These are phyloP conservation scores for Phodopus roborovskii DNA, from an alignment of 2,113 vertebrate species.

Conservation along the genomic window DNA sequence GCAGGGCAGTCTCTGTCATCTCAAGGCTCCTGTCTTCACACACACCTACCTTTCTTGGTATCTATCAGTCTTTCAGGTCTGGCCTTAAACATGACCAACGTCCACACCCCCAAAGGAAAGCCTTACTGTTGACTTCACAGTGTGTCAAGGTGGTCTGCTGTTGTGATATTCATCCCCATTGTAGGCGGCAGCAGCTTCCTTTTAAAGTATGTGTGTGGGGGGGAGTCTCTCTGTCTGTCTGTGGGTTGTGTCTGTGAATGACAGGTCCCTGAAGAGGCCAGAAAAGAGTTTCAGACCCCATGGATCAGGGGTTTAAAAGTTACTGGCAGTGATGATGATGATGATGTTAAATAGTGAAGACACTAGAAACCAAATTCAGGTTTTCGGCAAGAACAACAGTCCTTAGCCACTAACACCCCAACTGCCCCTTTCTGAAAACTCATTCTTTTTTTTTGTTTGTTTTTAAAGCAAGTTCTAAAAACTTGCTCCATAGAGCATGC, in stretches of 20 bases:
- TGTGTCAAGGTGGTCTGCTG: not conserved
- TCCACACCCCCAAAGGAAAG: not conserved
- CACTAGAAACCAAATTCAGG: not conserved
- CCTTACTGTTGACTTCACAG: not conserved
- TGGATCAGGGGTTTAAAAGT: not conserved
- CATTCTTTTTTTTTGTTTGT: not conserved
- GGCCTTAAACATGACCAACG: not conserved
- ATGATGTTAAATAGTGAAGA: not conserved
- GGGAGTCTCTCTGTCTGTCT: not conserved
- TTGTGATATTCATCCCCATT: no score
- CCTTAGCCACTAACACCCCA: not conserved
- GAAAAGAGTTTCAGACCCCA: not conserved
- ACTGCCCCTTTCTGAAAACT: not conserved
- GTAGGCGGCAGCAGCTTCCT: not conserved
- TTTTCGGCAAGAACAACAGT: not conserved
- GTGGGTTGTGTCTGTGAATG: not conserved
- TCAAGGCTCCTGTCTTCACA: not conserved
- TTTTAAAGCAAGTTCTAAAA: not conserved
- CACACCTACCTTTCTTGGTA: not conserved
- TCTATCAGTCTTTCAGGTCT: not conserved
- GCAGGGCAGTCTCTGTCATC: not conserved
- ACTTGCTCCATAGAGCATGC: not conserved
- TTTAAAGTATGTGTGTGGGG: not conserved
- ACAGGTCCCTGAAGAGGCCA: not conserved
- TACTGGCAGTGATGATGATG: not conserved